phyloP scores from a whole-genome alignment of 37 sponge, comb jelly and placozoan species.

The Haliclona indistincta region DNA sequence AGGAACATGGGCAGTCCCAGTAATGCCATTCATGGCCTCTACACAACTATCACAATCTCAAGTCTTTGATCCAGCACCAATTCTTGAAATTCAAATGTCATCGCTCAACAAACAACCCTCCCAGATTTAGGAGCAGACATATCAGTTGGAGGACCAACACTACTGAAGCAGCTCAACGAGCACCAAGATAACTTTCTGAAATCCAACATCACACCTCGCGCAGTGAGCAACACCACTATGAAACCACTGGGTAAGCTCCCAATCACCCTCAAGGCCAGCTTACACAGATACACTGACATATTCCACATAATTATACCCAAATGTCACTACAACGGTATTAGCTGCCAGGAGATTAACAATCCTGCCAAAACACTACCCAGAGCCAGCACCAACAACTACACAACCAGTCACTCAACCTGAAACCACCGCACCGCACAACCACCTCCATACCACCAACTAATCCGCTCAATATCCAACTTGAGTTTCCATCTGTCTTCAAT shows the following conservation, averaged over 20 bases:
- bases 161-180: constrained; percentile 7
- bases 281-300: background rate
- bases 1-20: background rate
- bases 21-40: background rate
- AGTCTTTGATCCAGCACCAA: constrained; percentile 22
- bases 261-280: background rate
- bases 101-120: constrained; percentile 12
- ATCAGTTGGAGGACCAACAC: constrained; percentile 10
- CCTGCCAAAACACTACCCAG: constrained; percentile 26
- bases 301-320: constrained; percentile 43
- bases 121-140: constrained; percentile 45
- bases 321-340: constrained; percentile 7
- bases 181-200: constrained; percentile 29
- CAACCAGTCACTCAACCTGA: background rate
- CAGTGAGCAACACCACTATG: constrained; percentile 23
- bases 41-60: too few relatives aligned
- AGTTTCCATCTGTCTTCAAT: background rate
- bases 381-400: background rate
- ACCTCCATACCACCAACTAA: too few relatives aligned
- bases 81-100: constrained; percentile 14
- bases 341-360: constrained; percentile 24
- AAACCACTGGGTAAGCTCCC: constrained; percentile 27
- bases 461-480: background rate
- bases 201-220: constrained; percentile 25
- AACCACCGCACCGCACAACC: too few relatives aligned